Base-by-base conservation (phyloP, 2,888 invertebrate species). In the Lamproptera curius region DNA sequence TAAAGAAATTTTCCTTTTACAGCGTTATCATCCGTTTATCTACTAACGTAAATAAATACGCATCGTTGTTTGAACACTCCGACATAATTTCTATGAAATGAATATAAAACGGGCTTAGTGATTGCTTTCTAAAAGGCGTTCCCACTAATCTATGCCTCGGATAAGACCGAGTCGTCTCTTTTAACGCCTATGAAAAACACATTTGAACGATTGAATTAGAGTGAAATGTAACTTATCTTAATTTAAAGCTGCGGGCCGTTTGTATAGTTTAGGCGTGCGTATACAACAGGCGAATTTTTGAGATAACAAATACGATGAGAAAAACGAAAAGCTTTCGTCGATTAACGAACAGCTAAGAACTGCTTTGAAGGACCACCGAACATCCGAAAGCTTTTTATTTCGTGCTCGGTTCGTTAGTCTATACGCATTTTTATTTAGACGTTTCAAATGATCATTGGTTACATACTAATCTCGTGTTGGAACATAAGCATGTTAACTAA, bases 181-280 rank as follows among this genome's bases (percentile, higher is more conserved):
- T 36, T 26, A 35, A 28, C 35, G 44, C 35, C 36, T 57, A 54
- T 42, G 49, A 50, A 53, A 57, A 56, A 55, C 28, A 14, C 42
- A 50, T 54, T 54, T 51, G 56, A 71, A 63, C 61, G 77, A 76
- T 79, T 68, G 70, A 74, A 75, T 75, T 72, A 73, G 67, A 75
- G 70, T 62, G 61, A 61, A 70, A 76, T 83, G 82, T 81, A 83
- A 77, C 54, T 81, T 80, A 84, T 83, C 77, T 80, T 76, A 75
- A 78, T 81, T 76, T 66, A 66, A 73, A 70, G 68, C 66, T 59
- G 63, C 64, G 66, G 65, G 70, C 67, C 55, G 57, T 58, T 59
- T 65, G 63, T 61, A 69, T 73, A 75, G 63, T 72, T 70, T 67
- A 59, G 65, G 69, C 59, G 60, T 61, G 59, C 57, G 56, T 61